Evolutionary conservation across 2,113 vertebrate genomes (phyloP).

Genomic region (Mirounga angustirostris): DNA sequence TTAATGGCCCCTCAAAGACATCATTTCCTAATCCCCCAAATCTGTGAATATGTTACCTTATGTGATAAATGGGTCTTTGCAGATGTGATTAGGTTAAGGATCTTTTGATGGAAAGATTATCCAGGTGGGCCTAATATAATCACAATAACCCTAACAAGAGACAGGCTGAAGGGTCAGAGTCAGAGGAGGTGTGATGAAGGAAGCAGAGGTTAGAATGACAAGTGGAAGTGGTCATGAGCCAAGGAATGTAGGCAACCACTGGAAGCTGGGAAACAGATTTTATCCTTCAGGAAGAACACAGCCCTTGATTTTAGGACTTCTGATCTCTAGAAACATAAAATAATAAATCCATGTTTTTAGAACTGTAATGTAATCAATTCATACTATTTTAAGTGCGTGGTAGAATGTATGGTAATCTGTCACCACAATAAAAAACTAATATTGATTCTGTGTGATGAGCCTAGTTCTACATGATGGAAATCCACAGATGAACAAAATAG

Average conservation of each 20-base stretch:
- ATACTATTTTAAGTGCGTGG: not conserved
- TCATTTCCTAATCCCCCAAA: not conserved
- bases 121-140: not conserved
- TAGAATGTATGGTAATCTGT: not conserved
- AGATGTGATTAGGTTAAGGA: not conserved
- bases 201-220: not conserved
- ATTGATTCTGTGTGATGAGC: not conserved
- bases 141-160: not conserved
- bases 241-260: not conserved
- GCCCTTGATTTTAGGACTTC: not conserved
- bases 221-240: not conserved
- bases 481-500: not conserved
- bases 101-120: not conserved
- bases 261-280: not conserved
- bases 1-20: not conserved
- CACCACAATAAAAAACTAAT: not conserved
- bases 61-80: not conserved
- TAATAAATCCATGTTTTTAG: not conserved
- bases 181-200: not conserved
- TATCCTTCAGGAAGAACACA: not conserved
- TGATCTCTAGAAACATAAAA: not conserved
- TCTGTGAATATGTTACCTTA: not conserved
- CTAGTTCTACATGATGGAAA: not conserved
- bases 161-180: not conserved
- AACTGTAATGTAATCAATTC: not conserved